Conservation (phyloP, 2,888 invertebrate genomes). For the Embidobia sp. region DNA sequence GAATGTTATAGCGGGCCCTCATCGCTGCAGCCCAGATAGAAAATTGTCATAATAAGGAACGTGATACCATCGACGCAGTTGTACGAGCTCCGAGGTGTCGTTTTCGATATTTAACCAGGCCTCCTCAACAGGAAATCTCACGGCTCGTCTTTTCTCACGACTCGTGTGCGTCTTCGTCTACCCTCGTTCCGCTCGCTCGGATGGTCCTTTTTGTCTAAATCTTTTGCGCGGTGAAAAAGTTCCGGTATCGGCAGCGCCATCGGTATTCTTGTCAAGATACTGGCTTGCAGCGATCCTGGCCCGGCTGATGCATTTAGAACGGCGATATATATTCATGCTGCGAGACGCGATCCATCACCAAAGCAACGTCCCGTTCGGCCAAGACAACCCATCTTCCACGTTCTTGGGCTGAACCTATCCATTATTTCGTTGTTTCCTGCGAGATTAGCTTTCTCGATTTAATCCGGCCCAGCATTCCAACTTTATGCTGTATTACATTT, state of each 20-base stretch:
- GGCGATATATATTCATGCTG: constrained; percentile 73
- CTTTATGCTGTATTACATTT: constrained; percentile 54
- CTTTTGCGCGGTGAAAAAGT: constrained; percentile 6
- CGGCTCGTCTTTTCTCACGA: constrained; percentile 28
- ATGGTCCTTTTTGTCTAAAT: neutral
- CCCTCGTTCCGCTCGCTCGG: too few species aligned
- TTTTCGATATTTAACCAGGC: constrained; percentile 36
- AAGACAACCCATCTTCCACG: constrained; percentile 40
- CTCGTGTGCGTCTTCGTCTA: neutral
- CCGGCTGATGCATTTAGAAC: constrained; percentile 68
- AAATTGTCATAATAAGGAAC: constrained; percentile 61
- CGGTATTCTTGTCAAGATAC: constrained; percentile 60
- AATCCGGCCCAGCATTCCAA: constrained; percentile 48
- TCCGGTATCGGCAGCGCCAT: constrained; percentile 15
- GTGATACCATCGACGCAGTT: constrained; percentile 53
- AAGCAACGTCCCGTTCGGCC: constrained; percentile 56
- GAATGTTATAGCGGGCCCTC: constrained; percentile 46
- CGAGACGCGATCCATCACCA: constrained; percentile 72
- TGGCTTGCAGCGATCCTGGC: constrained; percentile 35
- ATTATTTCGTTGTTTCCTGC: constrained; percentile 70
- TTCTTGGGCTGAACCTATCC: constrained; percentile 51
- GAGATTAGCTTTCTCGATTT: constrained; percentile 70
- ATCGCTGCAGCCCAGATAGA: constrained; percentile 15
- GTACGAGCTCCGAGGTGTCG: constrained; percentile 53
- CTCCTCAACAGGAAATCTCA: constrained; percentile 64